A percentile compares a stretch with the other conserved stretches of the same genome.
These are phyloP conservation scores for Bujurquina vittata DNA, from an alignment of 2,113 vertebrate species.

Conservation along the genomic window DNA sequence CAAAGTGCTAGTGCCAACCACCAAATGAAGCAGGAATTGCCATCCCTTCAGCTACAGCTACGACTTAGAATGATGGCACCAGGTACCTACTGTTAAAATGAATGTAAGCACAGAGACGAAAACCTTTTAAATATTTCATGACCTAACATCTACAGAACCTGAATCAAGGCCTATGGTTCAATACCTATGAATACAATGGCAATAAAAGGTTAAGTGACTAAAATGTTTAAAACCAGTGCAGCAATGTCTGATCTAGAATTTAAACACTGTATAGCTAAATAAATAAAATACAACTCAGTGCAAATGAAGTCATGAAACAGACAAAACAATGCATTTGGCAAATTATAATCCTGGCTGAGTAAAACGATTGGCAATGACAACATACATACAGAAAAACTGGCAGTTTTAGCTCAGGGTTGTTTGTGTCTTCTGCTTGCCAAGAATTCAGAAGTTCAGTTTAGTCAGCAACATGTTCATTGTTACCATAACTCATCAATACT, in stretches of 20 bases:
- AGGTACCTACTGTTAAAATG: not conserved
- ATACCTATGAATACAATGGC: not conserved
- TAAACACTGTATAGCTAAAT: constrained; percentile 33
- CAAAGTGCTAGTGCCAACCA: too few species aligned
- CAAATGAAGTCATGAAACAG: constrained; percentile 32
- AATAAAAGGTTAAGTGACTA: not conserved
- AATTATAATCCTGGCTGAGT: not conserved
- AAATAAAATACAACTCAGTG: constrained; percentile 55
- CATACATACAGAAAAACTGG: not conserved
- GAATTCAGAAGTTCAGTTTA: not conserved
- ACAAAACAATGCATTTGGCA: constrained; percentile 41
- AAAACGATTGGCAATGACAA: not conserved
- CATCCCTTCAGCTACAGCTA: not conserved
- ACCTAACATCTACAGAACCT: not conserved
- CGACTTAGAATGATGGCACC: not conserved
- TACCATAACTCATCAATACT: not conserved
- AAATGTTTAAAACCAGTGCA: constrained; percentile 7
- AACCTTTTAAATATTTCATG: not conserved
- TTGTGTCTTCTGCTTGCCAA: not conserved
- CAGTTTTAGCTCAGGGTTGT: not conserved
- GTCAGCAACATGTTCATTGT: not conserved
- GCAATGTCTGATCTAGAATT: not conserved
- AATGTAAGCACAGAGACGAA: not conserved
- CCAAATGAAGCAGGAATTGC: not conserved
- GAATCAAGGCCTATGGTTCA: not conserved